Base-by-base conservation (phyloP, 1,140 invertebrate genomes). In the Ectropis grisescens region DNA sequence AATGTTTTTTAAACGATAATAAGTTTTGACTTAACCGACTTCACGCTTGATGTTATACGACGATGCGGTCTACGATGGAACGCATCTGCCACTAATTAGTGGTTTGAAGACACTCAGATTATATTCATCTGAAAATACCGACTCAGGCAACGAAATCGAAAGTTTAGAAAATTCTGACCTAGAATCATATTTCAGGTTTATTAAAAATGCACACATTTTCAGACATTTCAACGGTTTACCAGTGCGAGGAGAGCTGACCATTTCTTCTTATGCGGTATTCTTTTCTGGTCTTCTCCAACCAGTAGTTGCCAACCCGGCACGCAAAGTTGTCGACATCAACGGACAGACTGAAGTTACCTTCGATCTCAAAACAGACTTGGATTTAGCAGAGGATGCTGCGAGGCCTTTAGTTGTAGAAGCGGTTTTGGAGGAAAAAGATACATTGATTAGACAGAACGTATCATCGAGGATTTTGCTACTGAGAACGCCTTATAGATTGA, bases 301-400 rank as follows among this genome's bases (percentile, higher is more conserved):
- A 2, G 89, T 93, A 29, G 93, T 89, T 59, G 87, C 89, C 52
- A 84, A 86, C 22, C 89, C 90, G 0, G 48, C 69, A 1, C 81
- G 93, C n/a, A 93, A 94, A 82, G 91, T 94, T 1, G 75, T 93
- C 1, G 85, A 88, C 2, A 93, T 96, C 28, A 87, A 94, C 66
- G 94, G 94, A 2, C 87, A 88, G 56, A 85, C 87, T 2, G 86
- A 87, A 15, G 86, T 94, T 2, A 88, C 91, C 37, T 93, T 95
- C 52, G 90, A 78, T 32, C 52, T 84, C 13, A 82, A 90, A 66
- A 86, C 87, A 13, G 87, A 88, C 14, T 85, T 93, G 4, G 87
- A 91, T 44, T 89, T 94, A 41, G 88, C 85, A 3, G 90, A 92
- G 56, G 91, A 93, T 41, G 93, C 88, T 16, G 89, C 90, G 39